phyloP scores from a whole-genome alignment of 2,797 vertebrate genomes.

The Mus caroli region DNA sequence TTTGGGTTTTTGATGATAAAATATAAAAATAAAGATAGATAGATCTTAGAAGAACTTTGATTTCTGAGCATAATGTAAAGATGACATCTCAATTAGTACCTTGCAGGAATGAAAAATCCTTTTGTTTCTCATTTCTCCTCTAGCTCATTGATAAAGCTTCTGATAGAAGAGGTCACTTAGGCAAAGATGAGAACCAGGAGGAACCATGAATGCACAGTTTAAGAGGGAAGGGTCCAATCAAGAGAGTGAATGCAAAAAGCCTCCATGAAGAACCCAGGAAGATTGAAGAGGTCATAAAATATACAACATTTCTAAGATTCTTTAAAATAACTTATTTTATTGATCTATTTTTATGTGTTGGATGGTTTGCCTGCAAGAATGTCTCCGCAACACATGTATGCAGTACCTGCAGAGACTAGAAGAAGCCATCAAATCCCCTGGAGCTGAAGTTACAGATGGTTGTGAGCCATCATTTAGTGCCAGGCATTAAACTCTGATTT shows the following conservation, averaged over 20 bases:
- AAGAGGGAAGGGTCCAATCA: neutral
- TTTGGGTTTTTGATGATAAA: neutral
- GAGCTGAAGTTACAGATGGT: neutral
- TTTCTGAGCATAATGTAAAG: constrained; percentile 52
- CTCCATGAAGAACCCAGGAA: neutral
- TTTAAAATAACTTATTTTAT: neutral
- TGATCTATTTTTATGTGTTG: neutral
- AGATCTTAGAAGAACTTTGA: neutral
- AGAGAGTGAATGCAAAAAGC: accelerated
- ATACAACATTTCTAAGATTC: neutral
- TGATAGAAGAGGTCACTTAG: neutral
- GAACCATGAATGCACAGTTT: neutral
- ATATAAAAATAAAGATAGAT: neutral
- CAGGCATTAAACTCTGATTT: neutral
- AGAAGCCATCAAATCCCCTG: neutral
- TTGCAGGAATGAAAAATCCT: neutral
- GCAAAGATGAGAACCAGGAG: neutral
- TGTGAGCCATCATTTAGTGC: neutral
- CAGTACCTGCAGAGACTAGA: neutral
- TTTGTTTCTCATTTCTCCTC: neutral
- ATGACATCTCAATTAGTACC: neutral
- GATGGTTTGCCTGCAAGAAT: neutral
- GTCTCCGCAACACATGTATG: neutral
- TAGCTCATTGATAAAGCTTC: neutral
- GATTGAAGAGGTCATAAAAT: neutral